phyloP scores from a whole-genome alignment of 2,113 vertebrate genomes.

The Lophochroa leadbeateri region DNA sequence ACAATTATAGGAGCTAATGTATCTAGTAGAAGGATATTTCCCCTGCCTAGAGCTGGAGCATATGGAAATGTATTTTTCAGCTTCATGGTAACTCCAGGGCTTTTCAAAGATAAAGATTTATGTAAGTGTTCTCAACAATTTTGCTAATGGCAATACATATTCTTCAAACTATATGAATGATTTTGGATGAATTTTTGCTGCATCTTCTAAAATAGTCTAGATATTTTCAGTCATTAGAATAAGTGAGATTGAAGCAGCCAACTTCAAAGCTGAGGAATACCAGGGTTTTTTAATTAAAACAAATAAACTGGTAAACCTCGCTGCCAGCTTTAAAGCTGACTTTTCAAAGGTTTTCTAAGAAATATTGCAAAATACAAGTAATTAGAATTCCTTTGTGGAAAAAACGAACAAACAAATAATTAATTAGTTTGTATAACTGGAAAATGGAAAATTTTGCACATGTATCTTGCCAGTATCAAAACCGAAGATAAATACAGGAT shows the following conservation, averaged over 20 bases:
- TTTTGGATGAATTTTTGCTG: neutral
- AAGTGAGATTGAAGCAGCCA: neutral
- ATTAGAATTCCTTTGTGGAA: neutral
- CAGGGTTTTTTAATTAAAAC: neutral
- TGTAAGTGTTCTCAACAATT: conserved; percentile 80
- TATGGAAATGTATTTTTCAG: conserved; percentile 83
- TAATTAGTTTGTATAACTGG: neutral
- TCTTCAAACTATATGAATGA: neutral
- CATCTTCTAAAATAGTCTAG: neutral
- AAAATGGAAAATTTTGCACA: neutral
- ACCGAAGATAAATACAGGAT: neutral
- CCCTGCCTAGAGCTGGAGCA: conserved; percentile 78
- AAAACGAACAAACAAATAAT: neutral
- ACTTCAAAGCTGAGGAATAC: neutral
- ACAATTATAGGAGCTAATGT: conserved; percentile 89
- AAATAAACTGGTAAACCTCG: neutral
- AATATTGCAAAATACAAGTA: neutral
- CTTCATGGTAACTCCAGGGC: conserved; percentile 93
- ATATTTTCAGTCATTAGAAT: neutral
- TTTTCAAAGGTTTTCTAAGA: neutral
- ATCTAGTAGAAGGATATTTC: conserved; percentile 86
- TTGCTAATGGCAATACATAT: neutral
- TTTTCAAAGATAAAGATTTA: conserved; percentile 89
- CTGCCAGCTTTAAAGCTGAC: neutral
- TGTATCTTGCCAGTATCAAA: neutral